Base-by-base conservation (phyloP, 2,113 vertebrate species). In the Platycercus adscitus region DNA sequence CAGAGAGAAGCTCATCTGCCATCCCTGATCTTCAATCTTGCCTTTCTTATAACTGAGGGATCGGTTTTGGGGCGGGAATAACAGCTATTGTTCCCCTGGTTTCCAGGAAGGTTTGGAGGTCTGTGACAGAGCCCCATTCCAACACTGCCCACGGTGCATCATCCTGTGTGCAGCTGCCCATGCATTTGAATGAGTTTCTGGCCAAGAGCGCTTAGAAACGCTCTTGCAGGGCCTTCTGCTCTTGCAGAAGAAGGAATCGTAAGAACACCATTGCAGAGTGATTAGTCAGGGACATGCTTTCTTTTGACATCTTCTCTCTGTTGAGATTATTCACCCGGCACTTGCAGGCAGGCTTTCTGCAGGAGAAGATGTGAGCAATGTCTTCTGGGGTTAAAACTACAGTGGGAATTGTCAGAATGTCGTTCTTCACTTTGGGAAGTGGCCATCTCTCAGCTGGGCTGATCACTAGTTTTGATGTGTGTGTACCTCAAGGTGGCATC, bases 1-100 rank as follows among this genome's bases (percentile, higher is more conserved):
- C 77, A 73, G 53, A 77, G 76, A 50, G 70, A 81, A 94, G 86
- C 41, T 91, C 80, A 25, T 95, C 85, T 92, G 86, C 88, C 81
- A 50, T 55, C 39, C 31, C 17, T 49, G 23, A 53, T 92, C 89
- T 84, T 89, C 82, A 80, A 35, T 44, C 52, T n/a, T 68, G 73
- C 50, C 20, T 81, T 94, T 93, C 55, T n/a, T 50, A 83, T 33
- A 52, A 50, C 33, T 79, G 55, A 78, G 50, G 39, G 23, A 18
- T 31, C 6, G 0, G 9, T 37, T 29, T 35, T 46, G 18, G 7
- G 2, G 21, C 29, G 24, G 33, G 33, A 44, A 37, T 60, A 71
- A 20, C 9, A 53, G 17, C 29, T 55, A 10, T 49, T 61, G 33
- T 84, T 91, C 14, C 16, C 16, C 37, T 76, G 25, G n/a, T 75